Evolutionary conservation across 2,113 vertebrate genomes (phyloP), one percentile per base, ranked within the genome.

Genomic region (Trochalopteron elliotii): DNA sequence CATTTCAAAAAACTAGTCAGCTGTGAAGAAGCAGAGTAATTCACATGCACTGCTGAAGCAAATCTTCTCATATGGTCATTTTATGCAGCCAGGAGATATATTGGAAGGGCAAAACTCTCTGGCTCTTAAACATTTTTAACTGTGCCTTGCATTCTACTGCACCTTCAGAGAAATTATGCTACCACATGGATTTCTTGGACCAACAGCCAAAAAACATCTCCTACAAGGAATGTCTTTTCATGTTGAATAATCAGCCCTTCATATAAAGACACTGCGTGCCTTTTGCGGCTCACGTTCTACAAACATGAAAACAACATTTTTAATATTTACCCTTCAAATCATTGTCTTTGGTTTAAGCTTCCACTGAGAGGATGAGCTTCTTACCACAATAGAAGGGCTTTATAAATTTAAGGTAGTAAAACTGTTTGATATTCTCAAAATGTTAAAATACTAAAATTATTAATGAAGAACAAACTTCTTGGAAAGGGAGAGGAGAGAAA

Each of bases 21-120:
- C 42, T 89, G 37, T 64, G 88, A 82, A 94, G 81, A 87, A 83
- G 59, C n/a, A 89, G 91, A 94, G 23, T 55, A 71, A 64, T 42
- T 95, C 63, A 56, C 6, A 53, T 12, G 78, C 39, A 53, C 77
- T 79, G 37, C 9, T 79, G 84, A 89, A 95, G 64, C 40, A 40
- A 27, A 84, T 44, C 37, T 93, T 64, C 70, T 90, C 91, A 93
- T 76, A 82, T 78, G 60, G 31, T 87, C 63, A 82, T 93, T 95
- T 95, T 80, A 70, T 77, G 80, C n/a, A 86, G 57, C 50, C 84
- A 82, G 85, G 59, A 90, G 60, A 83, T 75, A 77, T 81, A 74
- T 90, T 83, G 89, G 87, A 97, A 96, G 37, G 81, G 49, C 70
- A 64, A 85, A 91, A 76, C 50, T 30, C 42, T 57, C 68, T 86